A percentile compares a stretch with the other conserved stretches of the same genome.
Evolutionary conservation across 2,888 invertebrate genomes (phyloP).

Genomic region (Slavum lentiscoides): DNA sequence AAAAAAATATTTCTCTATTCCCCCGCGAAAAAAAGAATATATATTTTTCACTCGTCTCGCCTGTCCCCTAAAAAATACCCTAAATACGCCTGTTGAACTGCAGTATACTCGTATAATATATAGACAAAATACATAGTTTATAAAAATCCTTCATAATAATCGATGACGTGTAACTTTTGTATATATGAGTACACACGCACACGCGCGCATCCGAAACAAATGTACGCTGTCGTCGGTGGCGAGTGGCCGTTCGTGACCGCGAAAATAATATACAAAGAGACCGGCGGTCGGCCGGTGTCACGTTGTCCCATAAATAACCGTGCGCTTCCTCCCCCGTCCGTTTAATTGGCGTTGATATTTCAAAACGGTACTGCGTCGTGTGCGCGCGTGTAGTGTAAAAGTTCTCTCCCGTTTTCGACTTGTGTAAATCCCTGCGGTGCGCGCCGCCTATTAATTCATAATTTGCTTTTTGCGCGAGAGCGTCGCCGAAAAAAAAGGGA

Average conservation of each 20-base stretch:
- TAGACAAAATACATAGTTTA: too few relatives aligned
- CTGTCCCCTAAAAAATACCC: too few relatives aligned
- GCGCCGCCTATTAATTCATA: slow-evolving; percentile 44
- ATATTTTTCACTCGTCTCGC: too few relatives aligned
- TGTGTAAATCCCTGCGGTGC: slow-evolving; percentile 6
- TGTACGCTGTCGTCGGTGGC: slow-evolving; percentile 1
- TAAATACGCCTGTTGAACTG: too few relatives aligned
- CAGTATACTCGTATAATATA: too few relatives aligned
- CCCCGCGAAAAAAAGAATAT: too few relatives aligned
- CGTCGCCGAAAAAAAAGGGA: too few relatives aligned
- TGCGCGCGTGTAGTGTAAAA: slow-evolving; percentile 11
- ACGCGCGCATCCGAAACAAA: slow-evolving; percentile 30
- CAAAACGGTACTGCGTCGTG: not conserved
- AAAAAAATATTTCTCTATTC: too few relatives aligned
- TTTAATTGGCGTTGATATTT: slow-evolving; percentile 52
- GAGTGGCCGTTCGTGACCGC: slow-evolving; percentile 42
- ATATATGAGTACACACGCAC: not conserved
- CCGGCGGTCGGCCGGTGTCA: slow-evolving; percentile 21
- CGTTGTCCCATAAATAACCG: slow-evolving; percentile 50
- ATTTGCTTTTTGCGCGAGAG: slow-evolving; percentile 32
- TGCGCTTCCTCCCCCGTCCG: not conserved
- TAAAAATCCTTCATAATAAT: too few relatives aligned
- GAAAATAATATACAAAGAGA: slow-evolving; percentile 19
- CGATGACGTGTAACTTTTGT: too few relatives aligned
- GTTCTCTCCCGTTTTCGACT: not conserved